Base-by-base conservation (phyloP, 1,140 invertebrate genomes). In the Tetragnatha versicolor region DNA sequence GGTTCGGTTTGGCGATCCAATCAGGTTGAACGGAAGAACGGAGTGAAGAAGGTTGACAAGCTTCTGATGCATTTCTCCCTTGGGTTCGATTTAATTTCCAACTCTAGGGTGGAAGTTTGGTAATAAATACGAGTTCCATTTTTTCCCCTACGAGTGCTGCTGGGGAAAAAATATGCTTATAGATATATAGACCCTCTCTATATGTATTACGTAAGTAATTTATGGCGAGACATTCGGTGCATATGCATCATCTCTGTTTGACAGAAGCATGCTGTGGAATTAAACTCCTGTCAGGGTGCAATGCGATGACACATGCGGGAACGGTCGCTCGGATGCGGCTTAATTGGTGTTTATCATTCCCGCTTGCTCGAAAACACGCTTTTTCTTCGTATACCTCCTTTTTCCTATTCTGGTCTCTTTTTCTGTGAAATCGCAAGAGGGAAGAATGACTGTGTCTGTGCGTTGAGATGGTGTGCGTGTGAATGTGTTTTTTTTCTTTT, bases 41-140 rank as follows among this genome's bases (percentile, higher is more conserved):
- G 39, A 65, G 60, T 35, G 33, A 29, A 29, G 60, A 49, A 61
- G 66, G 73, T 65, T 76, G 73, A 76, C 73, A 66, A 29, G 60
- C 45, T 4, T 51, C 73, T 76, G 73, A 76, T 76, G 73, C 73
- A 76, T 76, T 29, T 65, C 45, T 76, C 73, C 73, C 73, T 20
- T 37, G 73, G 73, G 73, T 65, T 65, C 73, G 60, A 76, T 76
- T 76, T 76, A 76, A 76, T 76, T 76, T 76, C 73, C n/a, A 51
- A 55, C 73, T 60, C 73, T 65, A 22, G 17, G 49, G 58, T 58
- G 39, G 27, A 45, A 75, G 72, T 75, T 75, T 39, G 47, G 73
- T 66, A 77, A 77, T 77, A 77, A 77, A 77, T 77, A 77, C 58
- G 73, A 66, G 73, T 77, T 77, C 53, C 73, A 77, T 65, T 77